Conservation (phyloP, 2,113 vertebrate species). For the Channa argus region DNA sequence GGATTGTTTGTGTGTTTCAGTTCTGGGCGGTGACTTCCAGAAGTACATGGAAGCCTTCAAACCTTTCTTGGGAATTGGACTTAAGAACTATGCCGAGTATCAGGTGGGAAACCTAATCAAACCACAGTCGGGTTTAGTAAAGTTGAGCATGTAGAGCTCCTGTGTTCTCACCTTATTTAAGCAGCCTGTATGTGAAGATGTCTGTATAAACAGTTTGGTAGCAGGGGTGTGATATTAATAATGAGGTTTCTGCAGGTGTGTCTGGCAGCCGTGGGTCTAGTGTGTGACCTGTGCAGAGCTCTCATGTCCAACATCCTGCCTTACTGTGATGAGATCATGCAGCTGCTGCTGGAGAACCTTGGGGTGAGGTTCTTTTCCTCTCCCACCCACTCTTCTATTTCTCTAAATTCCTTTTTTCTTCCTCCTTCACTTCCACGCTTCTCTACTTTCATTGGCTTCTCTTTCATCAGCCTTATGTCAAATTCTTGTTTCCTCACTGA, state of each 20-base stretch:
- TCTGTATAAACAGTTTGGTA: no score
- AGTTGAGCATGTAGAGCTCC: no score
- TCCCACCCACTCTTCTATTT: neutral
- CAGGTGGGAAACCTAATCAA: constrained; percentile 83
- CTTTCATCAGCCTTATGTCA: no score
- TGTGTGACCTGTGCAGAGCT: constrained; percentile 95
- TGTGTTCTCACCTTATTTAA: no score
- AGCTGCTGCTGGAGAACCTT: constrained; percentile 96
- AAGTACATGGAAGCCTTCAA: constrained; percentile 99
- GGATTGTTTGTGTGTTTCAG: constrained; percentile 69
- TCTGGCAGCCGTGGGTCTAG: constrained; percentile 94
- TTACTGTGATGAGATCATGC: constrained; percentile 98
- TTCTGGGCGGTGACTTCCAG: constrained; percentile 94
- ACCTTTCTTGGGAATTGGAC: constrained; percentile 94
- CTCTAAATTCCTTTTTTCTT: no score
- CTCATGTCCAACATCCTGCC: constrained; percentile 95
- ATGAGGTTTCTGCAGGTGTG: constrained; percentile 87
- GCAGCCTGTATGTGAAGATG: no score
- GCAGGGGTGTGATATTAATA: neutral
- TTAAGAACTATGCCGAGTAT: constrained; percentile 98
- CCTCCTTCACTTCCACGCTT: no score
- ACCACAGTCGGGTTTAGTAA: no score
- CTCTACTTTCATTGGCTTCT: neutral
- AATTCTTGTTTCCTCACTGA: no score
- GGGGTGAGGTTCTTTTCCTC: constrained; percentile 85